Evolutionary conservation across 2,888 invertebrate species (phyloP).

Genomic region (Xestia xanthographa): DNA sequence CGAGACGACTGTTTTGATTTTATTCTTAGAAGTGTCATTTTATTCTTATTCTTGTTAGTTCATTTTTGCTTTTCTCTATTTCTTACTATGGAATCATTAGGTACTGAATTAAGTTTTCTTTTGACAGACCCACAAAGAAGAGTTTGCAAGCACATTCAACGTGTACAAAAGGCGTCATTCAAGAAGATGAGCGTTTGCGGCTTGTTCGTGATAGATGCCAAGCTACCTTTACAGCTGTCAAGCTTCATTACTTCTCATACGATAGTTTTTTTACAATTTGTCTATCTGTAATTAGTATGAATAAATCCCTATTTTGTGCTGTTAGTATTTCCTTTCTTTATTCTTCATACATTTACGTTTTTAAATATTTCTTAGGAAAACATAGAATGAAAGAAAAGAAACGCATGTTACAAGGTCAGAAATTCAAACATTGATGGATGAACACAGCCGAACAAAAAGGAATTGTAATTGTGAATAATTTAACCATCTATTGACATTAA

Average conservation of each 20-base stretch:
- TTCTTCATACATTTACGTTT: no score
- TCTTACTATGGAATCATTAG: background rate
- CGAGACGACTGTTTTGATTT: no score
- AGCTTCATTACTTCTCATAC: background rate
- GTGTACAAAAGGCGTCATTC: background rate
- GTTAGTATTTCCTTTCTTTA: no score
- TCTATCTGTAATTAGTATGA: background rate
- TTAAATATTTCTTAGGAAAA: no score
- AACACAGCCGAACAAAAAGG: background rate
- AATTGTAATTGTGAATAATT: background rate
- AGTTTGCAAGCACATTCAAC: background rate
- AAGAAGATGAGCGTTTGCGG: background rate
- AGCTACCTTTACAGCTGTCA: background rate
- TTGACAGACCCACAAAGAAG: background rate
- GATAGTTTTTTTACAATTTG: conserved; percentile 16
- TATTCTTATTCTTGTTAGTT: no score
- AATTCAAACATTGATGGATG: no score
- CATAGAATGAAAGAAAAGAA: no score
- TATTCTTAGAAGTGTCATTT: no score
- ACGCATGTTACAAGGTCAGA: no score
- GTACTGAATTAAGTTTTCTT: background rate
- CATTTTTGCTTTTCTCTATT: background rate
- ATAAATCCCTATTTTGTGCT: background rate
- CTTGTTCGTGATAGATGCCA: background rate
- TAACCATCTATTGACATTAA: background rate